Evolutionary conservation across 2,113 vertebrate genomes (phyloP).

Genomic region (Anhinga anhinga): DNA sequence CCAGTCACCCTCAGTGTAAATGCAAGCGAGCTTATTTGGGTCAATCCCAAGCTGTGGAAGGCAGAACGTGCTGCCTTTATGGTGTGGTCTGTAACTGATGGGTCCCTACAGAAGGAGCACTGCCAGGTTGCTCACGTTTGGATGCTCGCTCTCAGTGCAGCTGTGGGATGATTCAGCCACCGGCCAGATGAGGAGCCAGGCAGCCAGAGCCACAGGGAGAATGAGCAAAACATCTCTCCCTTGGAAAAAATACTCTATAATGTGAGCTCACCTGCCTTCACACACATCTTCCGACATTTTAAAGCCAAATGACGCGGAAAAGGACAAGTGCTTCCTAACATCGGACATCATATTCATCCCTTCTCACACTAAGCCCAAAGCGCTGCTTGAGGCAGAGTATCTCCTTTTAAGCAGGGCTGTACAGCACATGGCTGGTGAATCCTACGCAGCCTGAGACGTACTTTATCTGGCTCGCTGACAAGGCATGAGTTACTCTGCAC

Average conservation of each 20-base stretch:
- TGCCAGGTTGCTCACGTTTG: neutral
- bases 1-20: neutral
- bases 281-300: neutral
- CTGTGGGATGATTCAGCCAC: neutral
- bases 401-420: neutral
- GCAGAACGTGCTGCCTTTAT: neutral
- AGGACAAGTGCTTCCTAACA: neutral
- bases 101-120: neutral
- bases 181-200: neutral
- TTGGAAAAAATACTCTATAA: neutral
- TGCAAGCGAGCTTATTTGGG: neutral
- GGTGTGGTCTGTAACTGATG: neutral
- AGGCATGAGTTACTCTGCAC: neutral
- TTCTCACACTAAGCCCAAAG: neutral
- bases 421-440: fast-evolving
- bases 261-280: neutral
- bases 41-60: fast-evolving
- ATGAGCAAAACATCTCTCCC: neutral
- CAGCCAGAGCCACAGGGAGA: neutral
- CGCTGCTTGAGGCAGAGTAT: neutral
- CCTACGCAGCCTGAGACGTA: fast-evolving
- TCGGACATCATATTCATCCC: neutral
- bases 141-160: neutral
- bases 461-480: neutral
- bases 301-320: neutral